These are phyloP conservation scores for Matsumyia berberina DNA, from an alignment of 2,888 invertebrate genomes.

Conservation along the genomic window DNA sequence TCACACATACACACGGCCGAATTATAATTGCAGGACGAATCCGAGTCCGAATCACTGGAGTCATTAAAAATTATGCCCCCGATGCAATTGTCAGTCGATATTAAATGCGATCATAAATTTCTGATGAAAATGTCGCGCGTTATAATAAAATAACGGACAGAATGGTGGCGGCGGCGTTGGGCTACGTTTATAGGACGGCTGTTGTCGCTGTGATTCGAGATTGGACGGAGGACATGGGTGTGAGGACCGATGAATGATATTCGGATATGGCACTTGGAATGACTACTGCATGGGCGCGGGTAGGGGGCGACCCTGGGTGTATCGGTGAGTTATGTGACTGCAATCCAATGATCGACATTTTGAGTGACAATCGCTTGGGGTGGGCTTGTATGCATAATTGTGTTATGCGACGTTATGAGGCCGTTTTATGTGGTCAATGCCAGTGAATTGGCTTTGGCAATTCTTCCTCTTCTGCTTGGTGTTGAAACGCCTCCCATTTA, in stretches of 20 bases:
- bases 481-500: no score
- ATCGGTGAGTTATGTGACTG: conserved; percentile 60
- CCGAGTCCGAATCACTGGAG: conserved; percentile 66
- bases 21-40: conserved; percentile 69
- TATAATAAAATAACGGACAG: conserved; percentile 69
- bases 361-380: conserved; percentile 16
- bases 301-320: conserved; percentile 33
- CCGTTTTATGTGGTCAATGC: not conserved
- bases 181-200: conserved; percentile 52
- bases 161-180: conserved; percentile 44
- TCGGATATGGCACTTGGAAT: conserved; percentile 68
- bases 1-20: conserved; percentile 30
- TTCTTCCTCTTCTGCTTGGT: no score
- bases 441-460: not conserved
- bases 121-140: conserved; percentile 74
- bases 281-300: conserved; percentile 55
- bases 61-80: conserved; percentile 76
- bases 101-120: conserved; percentile 76
- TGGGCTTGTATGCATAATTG: no score
- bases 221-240: not conserved
- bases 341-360: conserved; percentile 66
- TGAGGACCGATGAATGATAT: conserved; percentile 55
- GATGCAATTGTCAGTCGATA: conserved; percentile 77
- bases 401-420: no score
- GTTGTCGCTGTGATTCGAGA: conserved; percentile 47